A percentile compares a stretch with the other conserved stretches of the same genome.
Conservation (phyloP, 2,888 invertebrate genomes). For the Bombylius major region DNA sequence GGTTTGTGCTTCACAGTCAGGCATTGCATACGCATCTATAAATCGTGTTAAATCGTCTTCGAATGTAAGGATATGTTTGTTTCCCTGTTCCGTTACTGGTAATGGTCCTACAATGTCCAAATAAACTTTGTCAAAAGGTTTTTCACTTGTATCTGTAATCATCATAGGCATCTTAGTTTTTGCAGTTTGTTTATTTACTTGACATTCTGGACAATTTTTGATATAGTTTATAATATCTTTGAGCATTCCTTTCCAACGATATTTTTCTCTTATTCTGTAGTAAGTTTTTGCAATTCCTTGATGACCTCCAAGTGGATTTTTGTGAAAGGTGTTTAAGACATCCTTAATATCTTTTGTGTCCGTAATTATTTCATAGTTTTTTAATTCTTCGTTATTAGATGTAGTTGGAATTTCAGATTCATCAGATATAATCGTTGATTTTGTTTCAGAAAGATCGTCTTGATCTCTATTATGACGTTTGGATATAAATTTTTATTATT, state of each 20-base stretch:
- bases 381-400: no score
- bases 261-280: no score
- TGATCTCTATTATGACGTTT: neutral
- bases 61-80: neutral
- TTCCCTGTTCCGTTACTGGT: neutral
- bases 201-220: neutral
- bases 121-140: slow-evolving; percentile 5
- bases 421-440: no score
- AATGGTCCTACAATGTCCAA: slow-evolving; percentile 5
- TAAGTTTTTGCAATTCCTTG: neutral
- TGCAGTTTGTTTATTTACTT: neutral
- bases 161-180: neutral
- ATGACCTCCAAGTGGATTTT: neutral
- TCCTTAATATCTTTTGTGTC: no score
- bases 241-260: no score
- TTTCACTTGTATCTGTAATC: neutral
- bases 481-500: neutral
- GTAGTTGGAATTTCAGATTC: no score
- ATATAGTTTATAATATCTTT: neutral
- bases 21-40: neutral
- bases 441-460: neutral
- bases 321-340: no score
- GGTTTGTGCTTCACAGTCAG: neutral
- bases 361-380: no score
- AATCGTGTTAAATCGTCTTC: slow-evolving; percentile 2